phyloP scores from a whole-genome alignment of 2,797 vertebrate species.

The Lithobates sylvaticus region DNA sequence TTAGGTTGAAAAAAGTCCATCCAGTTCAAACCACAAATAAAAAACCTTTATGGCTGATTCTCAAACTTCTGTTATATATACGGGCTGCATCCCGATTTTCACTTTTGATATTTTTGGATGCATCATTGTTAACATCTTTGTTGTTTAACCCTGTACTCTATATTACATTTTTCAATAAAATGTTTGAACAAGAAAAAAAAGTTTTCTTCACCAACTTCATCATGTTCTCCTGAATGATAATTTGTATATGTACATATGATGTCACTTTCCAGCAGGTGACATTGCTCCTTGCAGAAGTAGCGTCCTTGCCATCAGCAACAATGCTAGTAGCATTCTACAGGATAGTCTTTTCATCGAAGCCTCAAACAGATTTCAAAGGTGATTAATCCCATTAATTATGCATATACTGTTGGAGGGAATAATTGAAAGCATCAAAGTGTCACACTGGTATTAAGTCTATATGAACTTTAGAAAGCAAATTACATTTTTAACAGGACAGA shows the following conservation, averaged over 20 bases:
- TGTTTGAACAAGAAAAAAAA: neutral
- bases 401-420: slow-evolving; percentile 28
- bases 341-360: slow-evolving; percentile 49
- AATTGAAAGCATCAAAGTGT: slow-evolving; percentile 55
- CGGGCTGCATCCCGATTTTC: no score
- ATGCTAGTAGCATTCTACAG: slow-evolving; percentile 49
- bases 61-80: no score
- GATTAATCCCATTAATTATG: slow-evolving; percentile 56
- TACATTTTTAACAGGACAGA: neutral
- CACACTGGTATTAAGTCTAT: neutral
- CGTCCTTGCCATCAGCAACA: slow-evolving; percentile 56
- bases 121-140: no score
- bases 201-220: slow-evolving; percentile 29
- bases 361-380: slow-evolving; percentile 57
- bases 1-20: no score
- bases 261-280: slow-evolving; percentile 47
- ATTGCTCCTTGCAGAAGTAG: slow-evolving; percentile 43
- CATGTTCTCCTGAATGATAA: slow-evolving; percentile 24
- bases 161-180: no score
- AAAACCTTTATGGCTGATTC: no score
- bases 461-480: slow-evolving; percentile 33
- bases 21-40: no score
- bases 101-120: no score
- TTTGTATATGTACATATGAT: slow-evolving; percentile 28
- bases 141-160: no score